Evolutionary conservation across 2,113 vertebrate genomes (phyloP).

Genomic region (Cinclus mexicanus): DNA sequence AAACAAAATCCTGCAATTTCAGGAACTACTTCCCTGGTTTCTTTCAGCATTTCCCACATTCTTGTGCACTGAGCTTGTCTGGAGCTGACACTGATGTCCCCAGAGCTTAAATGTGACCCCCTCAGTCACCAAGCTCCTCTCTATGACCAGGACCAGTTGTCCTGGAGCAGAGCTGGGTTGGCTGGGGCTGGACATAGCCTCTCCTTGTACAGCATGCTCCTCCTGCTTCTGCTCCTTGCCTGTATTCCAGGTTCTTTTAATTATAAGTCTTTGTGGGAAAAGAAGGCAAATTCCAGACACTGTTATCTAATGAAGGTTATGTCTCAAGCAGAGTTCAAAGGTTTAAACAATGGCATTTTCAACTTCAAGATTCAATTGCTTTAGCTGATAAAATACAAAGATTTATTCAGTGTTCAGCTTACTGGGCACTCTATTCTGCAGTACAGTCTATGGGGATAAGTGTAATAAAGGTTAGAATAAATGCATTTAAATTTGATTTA

Average conservation of each 20-base stretch:
- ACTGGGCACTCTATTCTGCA: neutral
- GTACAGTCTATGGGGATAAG: neutral
- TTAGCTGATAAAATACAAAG: neutral
- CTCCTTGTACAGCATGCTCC: neutral
- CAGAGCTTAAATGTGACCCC: neutral
- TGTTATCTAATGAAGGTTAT: neutral
- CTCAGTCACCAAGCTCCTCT: neutral
- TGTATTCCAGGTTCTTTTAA: neutral
- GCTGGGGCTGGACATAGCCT: neutral
- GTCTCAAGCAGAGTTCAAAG: neutral
- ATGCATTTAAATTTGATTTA: neutral
- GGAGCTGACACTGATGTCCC: neutral
- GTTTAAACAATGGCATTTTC: neutral
- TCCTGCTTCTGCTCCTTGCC: neutral
- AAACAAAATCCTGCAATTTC: neutral
- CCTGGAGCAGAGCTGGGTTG: neutral
- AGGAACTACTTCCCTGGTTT: neutral
- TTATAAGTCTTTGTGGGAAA: neutral
- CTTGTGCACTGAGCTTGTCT: neutral
- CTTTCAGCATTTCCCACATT: neutral
- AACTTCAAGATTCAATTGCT: neutral
- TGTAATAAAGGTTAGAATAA: neutral
- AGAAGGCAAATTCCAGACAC: neutral
- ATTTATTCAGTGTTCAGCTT: neutral
- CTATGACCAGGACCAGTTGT: rapidly evolving